Base-by-base conservation (phyloP, 1,140 invertebrate species). In the Pogonomyrmex barbatus region DNA sequence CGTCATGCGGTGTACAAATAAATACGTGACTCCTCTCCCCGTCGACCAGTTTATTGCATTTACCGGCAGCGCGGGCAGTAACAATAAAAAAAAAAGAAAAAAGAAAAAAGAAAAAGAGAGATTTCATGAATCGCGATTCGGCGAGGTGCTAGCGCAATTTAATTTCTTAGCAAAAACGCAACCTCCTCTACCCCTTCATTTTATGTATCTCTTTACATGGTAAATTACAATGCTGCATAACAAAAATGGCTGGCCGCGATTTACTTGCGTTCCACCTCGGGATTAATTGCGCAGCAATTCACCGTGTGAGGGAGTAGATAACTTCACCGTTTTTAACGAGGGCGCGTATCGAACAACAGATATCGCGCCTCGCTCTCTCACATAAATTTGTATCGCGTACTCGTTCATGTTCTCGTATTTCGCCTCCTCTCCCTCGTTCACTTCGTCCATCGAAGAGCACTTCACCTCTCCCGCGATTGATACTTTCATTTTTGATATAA, bases 91-190 rank as follows among this genome's bases (percentile, higher is more conserved):
- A 67, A 45, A 65, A 24, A 63, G 33, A 1, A 42, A n/a, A 6
- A 68, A 6, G 8, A 5, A 36, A 17, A 78, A 65, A 42, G 50
- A 65, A 24, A 24, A 24, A 52, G n/a, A 70, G 68, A 73, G 56
- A 71, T 82, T 42, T 30, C 52, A 33, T 5, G 52, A 58, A 45
- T 47, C 39, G 24, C 54, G 67, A 58, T 71, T 47, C 42, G 67
- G 79, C 42, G 52, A 71, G 68, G 45, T 75, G 58, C 58, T 68
- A 12, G 42, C 79, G n/a, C 54, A 75, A 75, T 83, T 75, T 83
- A 83, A 83, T 83, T 83, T 83, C 68, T 83, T 83, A 83, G 79
- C 56, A 75, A 73, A 83, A 82, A 60, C 54, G 68, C 54, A 10
- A 12, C 3, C 2, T 24, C 5, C 6, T 24, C 5, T 12, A 8